Evolutionary conservation across 2,888 invertebrate species (phyloP).

Genomic region (Pristionchus fissidentatus): DNA sequence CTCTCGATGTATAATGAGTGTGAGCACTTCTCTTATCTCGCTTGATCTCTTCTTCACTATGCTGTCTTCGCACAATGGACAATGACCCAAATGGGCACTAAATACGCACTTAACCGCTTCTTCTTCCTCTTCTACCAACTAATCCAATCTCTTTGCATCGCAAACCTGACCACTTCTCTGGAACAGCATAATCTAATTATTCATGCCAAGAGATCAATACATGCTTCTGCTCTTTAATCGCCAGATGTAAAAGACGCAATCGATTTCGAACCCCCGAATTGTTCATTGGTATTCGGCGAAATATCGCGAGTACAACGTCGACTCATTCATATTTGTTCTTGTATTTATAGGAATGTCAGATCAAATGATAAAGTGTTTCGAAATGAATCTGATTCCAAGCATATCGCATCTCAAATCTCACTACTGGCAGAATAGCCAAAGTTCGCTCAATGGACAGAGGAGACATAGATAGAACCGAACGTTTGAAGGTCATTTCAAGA

Average conservation of each 20-base stretch:
- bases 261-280: too few species aligned
- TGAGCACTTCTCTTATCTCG: neutral
- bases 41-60: constrained; percentile 5
- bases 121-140: constrained; percentile 10
- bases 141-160: constrained; percentile 26
- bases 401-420: neutral
- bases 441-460: constrained; percentile 5
- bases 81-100: constrained; percentile 35
- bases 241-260: too few species aligned
- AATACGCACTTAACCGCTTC: constrained; percentile 31
- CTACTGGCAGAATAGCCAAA: neutral
- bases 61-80: constrained; percentile 5
- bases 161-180: constrained; percentile 9
- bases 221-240: too few species aligned
- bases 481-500: constrained; percentile 37
- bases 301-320: neutral
- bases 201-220: too few species aligned
- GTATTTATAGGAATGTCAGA: too few species aligned
- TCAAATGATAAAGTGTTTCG: too few species aligned
- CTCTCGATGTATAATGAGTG: neutral
- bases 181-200: constrained; percentile 26
- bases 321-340: neutral
- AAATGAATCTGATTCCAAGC: too few species aligned
- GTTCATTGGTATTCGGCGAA: too few species aligned
- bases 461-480: neutral